Evolutionary conservation across 2,113 vertebrate species (phyloP).

Genomic region (Montifringilla adamsi): DNA sequence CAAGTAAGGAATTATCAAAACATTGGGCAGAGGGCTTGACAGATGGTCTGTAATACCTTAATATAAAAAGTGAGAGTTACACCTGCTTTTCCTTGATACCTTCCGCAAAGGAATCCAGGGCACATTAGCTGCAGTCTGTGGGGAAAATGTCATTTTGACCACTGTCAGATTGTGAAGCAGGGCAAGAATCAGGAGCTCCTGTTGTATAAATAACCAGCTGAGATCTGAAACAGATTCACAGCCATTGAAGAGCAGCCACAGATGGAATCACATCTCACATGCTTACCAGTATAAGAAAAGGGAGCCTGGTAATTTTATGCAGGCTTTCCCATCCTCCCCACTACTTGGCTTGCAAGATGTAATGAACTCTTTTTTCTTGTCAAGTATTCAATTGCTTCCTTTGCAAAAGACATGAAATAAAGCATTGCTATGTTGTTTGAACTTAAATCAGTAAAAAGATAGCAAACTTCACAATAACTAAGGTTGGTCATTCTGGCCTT

Average conservation of each 20-base stretch:
- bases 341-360: conserved; percentile 27
- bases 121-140: not conserved
- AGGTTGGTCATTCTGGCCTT: conserved; percentile 36
- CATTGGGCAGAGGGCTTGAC: not conserved
- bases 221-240: not conserved
- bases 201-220: not conserved
- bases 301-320: conserved; percentile 17
- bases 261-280: not conserved
- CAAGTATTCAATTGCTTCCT: conserved; percentile 12
- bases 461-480: conserved; percentile 27
- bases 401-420: conserved; percentile 42
- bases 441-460: conserved; percentile 53
- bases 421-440: conserved; percentile 42
- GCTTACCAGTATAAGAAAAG: not conserved
- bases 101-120: not conserved
- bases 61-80: not conserved
- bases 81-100: not conserved
- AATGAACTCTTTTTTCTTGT: conserved; percentile 20
- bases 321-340: conserved; percentile 20
- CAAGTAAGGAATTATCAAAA: not conserved
- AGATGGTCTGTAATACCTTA: not conserved
- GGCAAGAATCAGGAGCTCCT: not conserved
- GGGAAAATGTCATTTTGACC: not conserved
- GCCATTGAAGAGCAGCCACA: not conserved
- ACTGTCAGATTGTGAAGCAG: not conserved